phyloP scores from a whole-genome alignment of 2,888 invertebrate species.

The Pyrochroa serraticornis region DNA sequence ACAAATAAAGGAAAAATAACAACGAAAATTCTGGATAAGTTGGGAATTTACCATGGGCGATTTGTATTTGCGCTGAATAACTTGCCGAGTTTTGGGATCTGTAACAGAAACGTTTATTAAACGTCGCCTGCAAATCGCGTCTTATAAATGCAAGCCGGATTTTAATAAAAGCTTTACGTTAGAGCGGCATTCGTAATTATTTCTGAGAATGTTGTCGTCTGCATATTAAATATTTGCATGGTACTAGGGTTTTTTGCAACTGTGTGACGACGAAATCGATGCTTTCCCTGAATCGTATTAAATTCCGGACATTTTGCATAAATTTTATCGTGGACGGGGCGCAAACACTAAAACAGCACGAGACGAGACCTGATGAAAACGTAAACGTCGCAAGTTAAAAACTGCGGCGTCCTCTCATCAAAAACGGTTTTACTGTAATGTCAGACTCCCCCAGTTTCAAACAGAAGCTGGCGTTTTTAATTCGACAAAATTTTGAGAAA shows the following conservation, averaged over 20 bases:
- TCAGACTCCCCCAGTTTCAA: no score
- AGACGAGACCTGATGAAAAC: no score
- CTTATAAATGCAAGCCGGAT: constrained; percentile 6
- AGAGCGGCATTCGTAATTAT: constrained; percentile 18
- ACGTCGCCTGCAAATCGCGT: constrained; percentile 9
- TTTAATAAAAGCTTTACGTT: constrained; percentile 10
- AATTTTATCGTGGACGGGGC: no score
- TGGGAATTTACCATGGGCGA: constrained; percentile 90
- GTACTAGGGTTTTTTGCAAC: constrained; percentile 3
- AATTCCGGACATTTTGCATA: constrained; percentile 7
- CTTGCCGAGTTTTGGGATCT: constrained; percentile 98
- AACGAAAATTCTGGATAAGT: constrained; percentile 25
- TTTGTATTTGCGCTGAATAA: constrained; percentile 95
- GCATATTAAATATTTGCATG: constrained; percentile 18
- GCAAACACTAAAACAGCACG: not conserved
- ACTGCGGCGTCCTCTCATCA: no score
- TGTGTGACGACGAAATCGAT: constrained; percentile 3
- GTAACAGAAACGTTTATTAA: constrained; percentile 57
- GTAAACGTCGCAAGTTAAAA: no score
- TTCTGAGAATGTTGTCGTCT: constrained; percentile 15
- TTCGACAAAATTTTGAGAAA: no score
- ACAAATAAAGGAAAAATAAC: constrained; percentile 44
- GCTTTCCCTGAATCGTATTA: constrained; percentile 1
- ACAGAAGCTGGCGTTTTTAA: no score
- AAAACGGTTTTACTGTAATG: no score